Conservation (phyloP, 1,140 invertebrate genomes). For the Procambarus clarkii region DNA sequence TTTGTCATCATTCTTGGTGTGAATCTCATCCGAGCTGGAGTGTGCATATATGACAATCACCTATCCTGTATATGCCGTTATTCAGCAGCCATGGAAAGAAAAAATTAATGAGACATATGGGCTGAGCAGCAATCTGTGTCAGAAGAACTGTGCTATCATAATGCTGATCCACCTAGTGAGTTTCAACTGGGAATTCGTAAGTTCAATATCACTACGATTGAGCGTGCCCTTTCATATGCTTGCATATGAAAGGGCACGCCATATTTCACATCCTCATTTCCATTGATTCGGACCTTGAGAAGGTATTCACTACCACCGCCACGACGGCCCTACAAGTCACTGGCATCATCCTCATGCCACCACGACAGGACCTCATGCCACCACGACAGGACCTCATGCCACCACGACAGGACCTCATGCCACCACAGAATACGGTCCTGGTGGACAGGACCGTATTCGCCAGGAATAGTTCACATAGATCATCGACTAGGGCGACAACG, state of each 20-base stretch:
- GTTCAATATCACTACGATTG: slow-evolving; percentile 66
- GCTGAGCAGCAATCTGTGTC: slow-evolving; percentile 4
- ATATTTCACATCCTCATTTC: no score
- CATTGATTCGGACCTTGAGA: no score
- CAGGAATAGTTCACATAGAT: no score
- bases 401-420: no score
- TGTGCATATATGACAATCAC: slow-evolving; percentile 88
- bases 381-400: no score
- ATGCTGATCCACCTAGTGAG: slow-evolving; percentile 28
- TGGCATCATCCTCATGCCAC: no score
- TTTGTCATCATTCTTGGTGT: slow-evolving; percentile 61
- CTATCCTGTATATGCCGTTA: slow-evolving; percentile 90
- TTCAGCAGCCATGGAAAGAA: slow-evolving; percentile 92
- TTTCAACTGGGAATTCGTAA: slow-evolving; percentile 64
- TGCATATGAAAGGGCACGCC: slow-evolving; percentile 74
- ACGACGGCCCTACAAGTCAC: no score
- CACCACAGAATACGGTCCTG: no score
- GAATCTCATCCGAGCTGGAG: slow-evolving; percentile 74
- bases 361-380: no score
- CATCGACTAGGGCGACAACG: no score
- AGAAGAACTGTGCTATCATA: slow-evolving; percentile 66
- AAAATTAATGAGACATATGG: slow-evolving; percentile 84
- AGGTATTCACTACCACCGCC: no score
- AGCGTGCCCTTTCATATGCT: slow-evolving; percentile 83
- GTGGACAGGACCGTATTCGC: no score